Percentiles rank a stretch among this genome's conserved stretches.
phyloP scores from a whole-genome alignment of 2,113 vertebrate species.

The Pollimyrus isidori region DNA sequence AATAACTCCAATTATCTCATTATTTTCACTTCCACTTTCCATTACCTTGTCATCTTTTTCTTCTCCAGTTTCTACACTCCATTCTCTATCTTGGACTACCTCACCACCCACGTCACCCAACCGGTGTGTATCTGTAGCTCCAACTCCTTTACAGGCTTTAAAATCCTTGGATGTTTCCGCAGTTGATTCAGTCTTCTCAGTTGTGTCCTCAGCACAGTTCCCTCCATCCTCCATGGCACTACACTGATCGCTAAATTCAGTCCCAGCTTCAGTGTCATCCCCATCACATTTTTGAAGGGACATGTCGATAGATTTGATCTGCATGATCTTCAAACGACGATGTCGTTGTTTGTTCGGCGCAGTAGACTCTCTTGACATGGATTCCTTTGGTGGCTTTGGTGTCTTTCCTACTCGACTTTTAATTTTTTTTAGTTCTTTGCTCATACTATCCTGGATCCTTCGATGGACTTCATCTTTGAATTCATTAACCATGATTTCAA shows the following conservation, averaged over 20 bases:
- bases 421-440: conserved; percentile 72
- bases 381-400: conserved; percentile 49
- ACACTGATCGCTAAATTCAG: conserved; percentile 51
- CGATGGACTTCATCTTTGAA: conserved; percentile 70
- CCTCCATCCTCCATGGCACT: conserved; percentile 27
- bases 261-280: conserved; percentile 35
- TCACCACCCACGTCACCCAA: background rate
- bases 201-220: conserved; percentile 20
- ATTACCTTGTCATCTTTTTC: background rate
- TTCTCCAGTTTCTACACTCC: conserved; percentile 15
- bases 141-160: background rate
- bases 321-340: conserved; percentile 57
- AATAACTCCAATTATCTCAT: background rate
- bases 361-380: conserved; percentile 44
- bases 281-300: conserved; percentile 52
- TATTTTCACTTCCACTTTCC: conserved; percentile 3
- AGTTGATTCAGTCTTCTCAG: background rate
- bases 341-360: conserved; percentile 55
- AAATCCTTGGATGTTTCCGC: conserved; percentile 11
- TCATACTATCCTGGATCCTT: conserved; percentile 69
- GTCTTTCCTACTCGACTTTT: conserved; percentile 40
- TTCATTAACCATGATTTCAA: conserved; percentile 73
- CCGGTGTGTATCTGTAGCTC: accelerated
- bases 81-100: conserved; percentile 20
- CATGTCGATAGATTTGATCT: conserved; percentile 42